Conservation (phyloP, 2,888 invertebrate species). For the Athetis lepigone region DNA sequence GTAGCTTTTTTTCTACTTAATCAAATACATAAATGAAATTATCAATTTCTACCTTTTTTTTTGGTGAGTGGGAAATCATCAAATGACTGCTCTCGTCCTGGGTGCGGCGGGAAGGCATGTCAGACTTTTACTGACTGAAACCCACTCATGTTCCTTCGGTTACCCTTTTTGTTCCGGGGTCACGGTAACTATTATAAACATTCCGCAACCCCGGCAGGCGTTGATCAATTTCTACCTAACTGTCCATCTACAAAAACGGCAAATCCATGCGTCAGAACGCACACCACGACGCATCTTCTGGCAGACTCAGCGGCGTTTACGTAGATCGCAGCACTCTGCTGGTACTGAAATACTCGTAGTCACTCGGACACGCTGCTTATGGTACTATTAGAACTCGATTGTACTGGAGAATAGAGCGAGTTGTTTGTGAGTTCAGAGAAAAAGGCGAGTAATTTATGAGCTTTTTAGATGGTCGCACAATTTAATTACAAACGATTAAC, state of each 20-base stretch:
- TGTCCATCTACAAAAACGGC: conserved; percentile 12
- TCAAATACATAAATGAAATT: too few relatives aligned
- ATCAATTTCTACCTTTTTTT: too few relatives aligned
- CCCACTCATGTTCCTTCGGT: too few relatives aligned
- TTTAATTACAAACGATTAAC: too few relatives aligned
- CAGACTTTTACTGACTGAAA: too few relatives aligned
- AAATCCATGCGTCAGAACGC: conserved; percentile 73
- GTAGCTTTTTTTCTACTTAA: too few relatives aligned
- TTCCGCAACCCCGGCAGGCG: too few relatives aligned
- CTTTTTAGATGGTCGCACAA: background rate
- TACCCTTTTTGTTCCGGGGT: too few relatives aligned
- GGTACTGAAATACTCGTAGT: conserved; percentile 83
- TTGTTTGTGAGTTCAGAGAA: background rate
- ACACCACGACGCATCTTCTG: conserved; percentile 75
- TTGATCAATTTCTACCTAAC: conserved; percentile 30
- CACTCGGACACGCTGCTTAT: conserved; percentile 52
- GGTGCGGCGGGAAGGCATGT: too few relatives aligned
- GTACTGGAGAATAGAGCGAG: background rate
- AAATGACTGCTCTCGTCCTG: too few relatives aligned
- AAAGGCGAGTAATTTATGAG: conserved; percentile 1
- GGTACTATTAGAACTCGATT: conserved; percentile 24
- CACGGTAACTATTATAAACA: too few relatives aligned
- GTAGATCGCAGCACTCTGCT: conserved; percentile 79
- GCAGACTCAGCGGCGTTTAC: conserved; percentile 89
- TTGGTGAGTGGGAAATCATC: too few relatives aligned